phyloP scores from a whole-genome alignment of 2,888 invertebrate species.

The Phymatocera aterrima region DNA sequence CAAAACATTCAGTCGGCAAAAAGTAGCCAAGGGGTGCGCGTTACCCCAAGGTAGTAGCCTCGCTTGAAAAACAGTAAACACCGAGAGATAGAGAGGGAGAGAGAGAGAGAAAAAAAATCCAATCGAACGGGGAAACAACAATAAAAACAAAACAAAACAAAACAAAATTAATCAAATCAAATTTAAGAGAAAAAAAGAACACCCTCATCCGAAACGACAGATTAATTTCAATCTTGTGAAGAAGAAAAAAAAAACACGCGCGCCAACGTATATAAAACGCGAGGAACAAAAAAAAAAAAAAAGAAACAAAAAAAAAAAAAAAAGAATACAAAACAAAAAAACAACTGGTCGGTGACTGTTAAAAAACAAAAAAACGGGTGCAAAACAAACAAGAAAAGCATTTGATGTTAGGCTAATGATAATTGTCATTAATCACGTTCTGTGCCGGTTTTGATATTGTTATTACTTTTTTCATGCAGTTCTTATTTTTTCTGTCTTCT shows the following conservation, averaged over 20 bases:
- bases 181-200: too few relatives aligned
- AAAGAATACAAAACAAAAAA: neutral
- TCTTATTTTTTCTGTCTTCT: neutral
- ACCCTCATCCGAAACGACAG: too few relatives aligned
- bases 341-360: too few relatives aligned
- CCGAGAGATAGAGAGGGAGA: conserved; percentile 44
- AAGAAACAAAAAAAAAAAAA: neutral
- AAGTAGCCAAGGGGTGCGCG: conserved; percentile 74
- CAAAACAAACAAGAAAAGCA: too few relatives aligned
- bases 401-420: neutral
- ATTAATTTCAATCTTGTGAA: too few relatives aligned
- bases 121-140: neutral
- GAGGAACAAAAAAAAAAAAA: neutral
- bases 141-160: neutral
- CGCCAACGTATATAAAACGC: neutral
- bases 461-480: too few relatives aligned
- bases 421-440: neutral
- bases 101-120: neutral
- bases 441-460: too few relatives aligned
- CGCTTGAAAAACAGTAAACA: conserved; percentile 57
- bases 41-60: conserved; percentile 63
- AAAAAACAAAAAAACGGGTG: too few relatives aligned
- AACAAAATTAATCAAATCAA: neutral
- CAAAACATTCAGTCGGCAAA: conserved; percentile 75
- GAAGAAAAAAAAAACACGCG: neutral